Evolutionary conservation across 1,140 invertebrate genomes (phyloP), one percentile per base, ranked within the genome.

Genomic region (Liolophura sinensis): DNA sequence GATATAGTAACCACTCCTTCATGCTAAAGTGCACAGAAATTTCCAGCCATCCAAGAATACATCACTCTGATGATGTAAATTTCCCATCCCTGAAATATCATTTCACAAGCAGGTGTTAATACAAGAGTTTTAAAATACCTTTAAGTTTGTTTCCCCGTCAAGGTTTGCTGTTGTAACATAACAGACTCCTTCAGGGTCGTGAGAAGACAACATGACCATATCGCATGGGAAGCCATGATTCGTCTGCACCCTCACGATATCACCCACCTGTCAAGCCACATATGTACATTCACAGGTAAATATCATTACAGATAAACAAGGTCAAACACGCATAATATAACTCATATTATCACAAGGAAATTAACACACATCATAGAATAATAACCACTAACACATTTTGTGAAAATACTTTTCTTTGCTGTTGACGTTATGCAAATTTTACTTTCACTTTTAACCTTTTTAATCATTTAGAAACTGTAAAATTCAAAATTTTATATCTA

Each of bases 161-260:
- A 99, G 87, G 87, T 99, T 98, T 25, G 97, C 96, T 58, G 97
- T 99, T 88, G 98, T 97, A 76, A 99, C 96, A 83, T 97, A 99
- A 88, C 97, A 98, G 65, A 98, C 89, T 14, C 97, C 97, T 85
- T 98, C 97, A 3, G 95, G 94, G 87, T 99, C 76, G 62, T 63
- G 60, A 6, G 87, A 91, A 18, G 89, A 88, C 7, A 95, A 78
- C 54, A 94, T 77, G 1, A 95, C 87, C 51, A 94, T 74, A 82
- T 95, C 93, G 73, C 92, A 93, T 0, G 93, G 93, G 15, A 95
- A 90, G 69, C 91, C 89, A 51, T 91, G 87, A 59, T 93, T 91
- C 0, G 87, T 80, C 25, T 86, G 82, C 0, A 94, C 88, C 60
- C 88, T 87, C 0, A 95, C 88, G 9, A 94, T 84, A 64, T 94